Conservation (phyloP, 2,113 vertebrate genomes). For the Chroicocephalus ridibundus region DNA sequence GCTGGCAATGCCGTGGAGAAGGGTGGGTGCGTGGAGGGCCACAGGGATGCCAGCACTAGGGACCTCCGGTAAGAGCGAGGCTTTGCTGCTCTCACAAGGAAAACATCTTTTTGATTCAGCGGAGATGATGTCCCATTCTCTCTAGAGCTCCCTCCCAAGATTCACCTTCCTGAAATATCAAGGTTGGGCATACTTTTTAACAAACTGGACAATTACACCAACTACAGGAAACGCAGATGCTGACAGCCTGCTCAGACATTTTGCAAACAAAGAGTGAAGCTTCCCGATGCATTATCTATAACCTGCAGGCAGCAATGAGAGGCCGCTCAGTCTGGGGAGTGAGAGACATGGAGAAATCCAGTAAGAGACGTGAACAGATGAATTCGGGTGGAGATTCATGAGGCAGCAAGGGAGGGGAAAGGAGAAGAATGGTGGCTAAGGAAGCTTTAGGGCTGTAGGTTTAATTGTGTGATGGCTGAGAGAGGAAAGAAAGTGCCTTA, state of each 20-base stretch:
- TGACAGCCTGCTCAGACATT: background rate
- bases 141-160: too few relatives aligned
- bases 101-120: fast-evolving
- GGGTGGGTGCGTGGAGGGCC: too few relatives aligned
- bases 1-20: background rate
- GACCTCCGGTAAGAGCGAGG: background rate
- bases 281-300: slow-evolving; percentile 10
- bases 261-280: background rate
- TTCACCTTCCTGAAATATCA: background rate
- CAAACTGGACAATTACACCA: background rate
- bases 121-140: background rate
- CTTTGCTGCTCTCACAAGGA: background rate
- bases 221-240: background rate
- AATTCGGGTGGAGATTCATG: background rate
- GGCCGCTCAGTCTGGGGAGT: background rate
- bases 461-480: background rate
- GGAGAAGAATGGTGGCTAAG: background rate
- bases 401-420: background rate
- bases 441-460: background rate
- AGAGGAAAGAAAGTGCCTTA: background rate
- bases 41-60: background rate
- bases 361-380: background rate
- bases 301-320: background rate
- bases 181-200: background rate
- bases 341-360: background rate